These are phyloP conservation scores for Emydocephalus ijimae DNA, from an alignment of 2,113 vertebrate genomes.

Conservation along the genomic window DNA sequence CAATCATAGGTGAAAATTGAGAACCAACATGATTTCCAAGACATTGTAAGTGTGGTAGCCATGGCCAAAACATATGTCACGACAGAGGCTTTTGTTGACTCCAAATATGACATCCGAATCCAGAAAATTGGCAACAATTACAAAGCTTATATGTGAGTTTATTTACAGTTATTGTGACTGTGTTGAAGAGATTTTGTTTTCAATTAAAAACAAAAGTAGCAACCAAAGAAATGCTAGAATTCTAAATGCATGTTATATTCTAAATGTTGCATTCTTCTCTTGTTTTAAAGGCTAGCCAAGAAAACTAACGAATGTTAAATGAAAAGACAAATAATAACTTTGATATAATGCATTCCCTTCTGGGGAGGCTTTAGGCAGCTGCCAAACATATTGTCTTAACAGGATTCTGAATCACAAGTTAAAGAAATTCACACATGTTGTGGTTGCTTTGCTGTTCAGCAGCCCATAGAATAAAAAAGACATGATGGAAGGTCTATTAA, in stretches of 20 bases:
- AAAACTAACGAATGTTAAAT: neutral
- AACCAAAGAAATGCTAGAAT: neutral
- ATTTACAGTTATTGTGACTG: rapidly evolving
- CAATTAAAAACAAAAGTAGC: neutral
- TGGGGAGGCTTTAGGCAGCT: neutral
- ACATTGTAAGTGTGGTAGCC: conserved; percentile 92
- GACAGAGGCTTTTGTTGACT: conserved; percentile 86
- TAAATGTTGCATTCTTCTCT: neutral
- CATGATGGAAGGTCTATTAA: neutral
- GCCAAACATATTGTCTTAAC: neutral
- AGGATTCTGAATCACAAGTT: neutral
- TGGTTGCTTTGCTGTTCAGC: neutral
- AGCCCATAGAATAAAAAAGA: neutral
- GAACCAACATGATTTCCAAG: conserved; percentile 90
- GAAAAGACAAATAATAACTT: neutral
- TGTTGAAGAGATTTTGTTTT: neutral
- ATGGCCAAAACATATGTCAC: conserved; percentile 93
- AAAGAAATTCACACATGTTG: neutral
- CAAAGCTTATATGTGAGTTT: conserved; percentile 97
- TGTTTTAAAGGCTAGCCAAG: neutral
- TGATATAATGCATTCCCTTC: neutral
- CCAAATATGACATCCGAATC: conserved; percentile 95
- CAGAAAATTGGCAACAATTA: conserved; percentile 98
- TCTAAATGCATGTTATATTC: neutral
- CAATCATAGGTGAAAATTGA: conserved; percentile 89